A percentile compares a stretch with the other conserved stretches of the same genome.
Evolutionary conservation across 2,113 vertebrate genomes (phyloP).

Genomic region (Pomatostomus ruficeps): DNA sequence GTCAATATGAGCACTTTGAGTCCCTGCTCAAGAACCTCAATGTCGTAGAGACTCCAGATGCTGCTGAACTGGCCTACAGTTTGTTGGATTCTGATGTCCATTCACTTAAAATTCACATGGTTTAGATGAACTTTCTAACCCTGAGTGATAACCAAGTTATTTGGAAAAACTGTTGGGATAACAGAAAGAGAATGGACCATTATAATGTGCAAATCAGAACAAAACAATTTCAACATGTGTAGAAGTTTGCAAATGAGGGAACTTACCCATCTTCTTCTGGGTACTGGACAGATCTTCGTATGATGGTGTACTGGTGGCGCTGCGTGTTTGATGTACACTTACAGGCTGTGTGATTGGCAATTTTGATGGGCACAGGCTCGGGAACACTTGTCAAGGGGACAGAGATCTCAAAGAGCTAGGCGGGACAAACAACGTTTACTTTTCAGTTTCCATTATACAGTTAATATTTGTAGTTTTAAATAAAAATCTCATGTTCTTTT

Average conservation of each 20-base stretch:
- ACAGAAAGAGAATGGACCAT: not conserved
- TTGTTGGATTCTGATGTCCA: not conserved
- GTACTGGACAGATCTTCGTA: slow-evolving; percentile 74
- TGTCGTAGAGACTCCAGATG: not conserved
- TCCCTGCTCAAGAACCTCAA: not conserved
- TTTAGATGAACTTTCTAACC: not conserved
- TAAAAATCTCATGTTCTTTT: not conserved
- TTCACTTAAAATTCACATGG: not conserved
- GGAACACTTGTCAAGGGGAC: slow-evolving; percentile 88
- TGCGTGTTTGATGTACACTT: slow-evolving; percentile 78
- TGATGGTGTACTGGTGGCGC: slow-evolving; percentile 70
- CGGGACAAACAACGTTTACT: not conserved
- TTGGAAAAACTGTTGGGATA: not conserved
- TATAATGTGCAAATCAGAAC: not conserved
- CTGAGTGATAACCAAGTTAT: not conserved
- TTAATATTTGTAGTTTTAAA: not conserved
- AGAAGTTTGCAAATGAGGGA: not conserved
- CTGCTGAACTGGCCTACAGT: not conserved
- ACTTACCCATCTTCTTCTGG: slow-evolving; percentile 74
- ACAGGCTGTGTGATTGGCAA: slow-evolving; percentile 93
- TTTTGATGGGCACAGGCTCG: slow-evolving; percentile 86
- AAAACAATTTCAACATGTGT: not conserved
- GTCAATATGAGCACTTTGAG: not conserved
- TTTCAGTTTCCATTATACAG: not conserved
- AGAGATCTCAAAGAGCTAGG: slow-evolving; percentile 86